A percentile compares a stretch with the other conserved stretches of the same genome.
Evolutionary conservation across 53 echinoderm and acorn worm species (phyloP).

Genomic region (Glandiceps talaboti): DNA sequence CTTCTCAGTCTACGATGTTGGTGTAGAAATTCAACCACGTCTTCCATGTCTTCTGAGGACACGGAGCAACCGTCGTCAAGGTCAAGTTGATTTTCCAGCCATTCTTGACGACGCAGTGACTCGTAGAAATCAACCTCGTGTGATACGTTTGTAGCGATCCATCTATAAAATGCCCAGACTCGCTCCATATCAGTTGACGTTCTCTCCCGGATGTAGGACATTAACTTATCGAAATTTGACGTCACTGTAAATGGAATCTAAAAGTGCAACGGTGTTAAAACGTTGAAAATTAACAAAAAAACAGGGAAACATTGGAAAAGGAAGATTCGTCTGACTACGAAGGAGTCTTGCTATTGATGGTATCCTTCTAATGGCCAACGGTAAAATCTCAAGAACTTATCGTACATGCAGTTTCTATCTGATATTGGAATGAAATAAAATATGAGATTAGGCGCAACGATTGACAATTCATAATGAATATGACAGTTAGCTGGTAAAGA

Average conservation of each 20-base stretch:
- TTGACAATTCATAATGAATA: too few relatives aligned
- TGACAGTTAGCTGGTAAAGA: too few relatives aligned
- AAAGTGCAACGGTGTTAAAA: too few relatives aligned
- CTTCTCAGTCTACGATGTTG: background rate
- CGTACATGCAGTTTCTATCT: too few relatives aligned
- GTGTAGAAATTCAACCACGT: background rate
- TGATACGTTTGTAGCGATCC: background rate
- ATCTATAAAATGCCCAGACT: background rate
- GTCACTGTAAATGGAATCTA: background rate
- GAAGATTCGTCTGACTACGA: too few relatives aligned
- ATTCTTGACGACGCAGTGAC: background rate
- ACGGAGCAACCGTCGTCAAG: background rate
- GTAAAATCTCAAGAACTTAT: too few relatives aligned
- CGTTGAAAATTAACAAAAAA: too few relatives aligned
- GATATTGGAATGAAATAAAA: too few relatives aligned
- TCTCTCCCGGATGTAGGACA: background rate
- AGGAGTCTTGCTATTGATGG: too few relatives aligned
- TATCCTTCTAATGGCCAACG: too few relatives aligned
- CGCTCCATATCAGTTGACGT: background rate
- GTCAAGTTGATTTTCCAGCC: background rate
- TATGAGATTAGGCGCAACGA: too few relatives aligned
- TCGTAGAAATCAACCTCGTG: background rate
- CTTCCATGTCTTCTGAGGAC: background rate
- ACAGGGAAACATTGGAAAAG: too few relatives aligned
- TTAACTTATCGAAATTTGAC: background rate